These are phyloP conservation scores for Amblyjoppa fuscipennis DNA, from an alignment of 2,888 invertebrate genomes.

Conservation along the genomic window DNA sequence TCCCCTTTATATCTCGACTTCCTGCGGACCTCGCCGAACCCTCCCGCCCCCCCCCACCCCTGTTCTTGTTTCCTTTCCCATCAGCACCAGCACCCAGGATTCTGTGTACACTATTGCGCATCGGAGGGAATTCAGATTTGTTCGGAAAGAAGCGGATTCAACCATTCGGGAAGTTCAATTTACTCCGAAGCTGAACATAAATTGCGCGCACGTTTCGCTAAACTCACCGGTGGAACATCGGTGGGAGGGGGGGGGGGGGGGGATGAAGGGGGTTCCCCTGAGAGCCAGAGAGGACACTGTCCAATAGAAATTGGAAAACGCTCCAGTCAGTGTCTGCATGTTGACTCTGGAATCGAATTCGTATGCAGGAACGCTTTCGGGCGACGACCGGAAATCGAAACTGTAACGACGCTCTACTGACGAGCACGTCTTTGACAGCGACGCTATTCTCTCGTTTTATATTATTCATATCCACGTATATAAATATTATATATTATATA, in stretches of 20 bases:
- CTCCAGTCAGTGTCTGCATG: conserved; percentile 1
- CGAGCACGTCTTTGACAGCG: conserved; percentile 19
- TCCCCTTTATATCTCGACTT: conserved; percentile 11
- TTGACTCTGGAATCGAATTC: conserved; percentile 31
- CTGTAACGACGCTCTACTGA: neutral
- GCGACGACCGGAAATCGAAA: conserved; percentile 41
- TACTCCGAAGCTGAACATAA: neutral
- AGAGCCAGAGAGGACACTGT: neutral
- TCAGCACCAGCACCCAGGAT: neutral
- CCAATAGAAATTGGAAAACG: conserved; percentile 40
- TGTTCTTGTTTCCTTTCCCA: conserved; percentile 49
- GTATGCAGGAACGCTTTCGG: conserved; percentile 27
- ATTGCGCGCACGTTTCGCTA: neutral
- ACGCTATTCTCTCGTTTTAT: conserved; percentile 16
- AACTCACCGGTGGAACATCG: conserved; percentile 10
- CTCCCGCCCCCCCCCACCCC: neutral
- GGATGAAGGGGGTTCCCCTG: neutral
- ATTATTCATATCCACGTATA: conserved; percentile 1
- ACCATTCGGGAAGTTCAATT: conserved; percentile 20
- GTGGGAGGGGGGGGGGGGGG: neutral
- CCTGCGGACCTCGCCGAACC: conserved; percentile 9
- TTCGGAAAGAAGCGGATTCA: conserved; percentile 2
- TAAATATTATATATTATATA: neutral
- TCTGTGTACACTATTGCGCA: neutral
- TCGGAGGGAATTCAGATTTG: neutral